These are phyloP conservation scores for Chrysolina haemoptera DNA, from an alignment of 2,888 invertebrate species.

Conservation along the genomic window DNA sequence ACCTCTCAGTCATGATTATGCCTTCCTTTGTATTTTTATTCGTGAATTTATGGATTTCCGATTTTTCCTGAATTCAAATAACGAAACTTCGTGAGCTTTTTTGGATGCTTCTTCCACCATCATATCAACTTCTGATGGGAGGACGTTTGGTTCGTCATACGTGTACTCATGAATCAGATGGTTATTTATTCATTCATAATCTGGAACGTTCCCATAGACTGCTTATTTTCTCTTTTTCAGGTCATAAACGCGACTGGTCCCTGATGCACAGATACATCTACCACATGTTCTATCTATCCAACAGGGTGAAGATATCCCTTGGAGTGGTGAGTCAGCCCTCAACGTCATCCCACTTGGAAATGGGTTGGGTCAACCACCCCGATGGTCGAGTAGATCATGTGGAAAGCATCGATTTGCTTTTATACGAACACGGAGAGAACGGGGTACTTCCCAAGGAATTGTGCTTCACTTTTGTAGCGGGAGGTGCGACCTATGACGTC, in stretches of 20 bases:
- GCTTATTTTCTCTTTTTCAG: slow-evolving; percentile 64
- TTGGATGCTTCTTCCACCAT: no score
- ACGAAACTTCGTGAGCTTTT: no score
- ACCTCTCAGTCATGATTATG: no score
- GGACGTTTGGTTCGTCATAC: no score
- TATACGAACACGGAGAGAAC: slow-evolving; percentile 80
- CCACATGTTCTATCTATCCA: slow-evolving; percentile 82
- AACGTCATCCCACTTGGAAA: slow-evolving; percentile 77
- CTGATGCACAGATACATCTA: slow-evolving; percentile 85
- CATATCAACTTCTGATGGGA: no score
- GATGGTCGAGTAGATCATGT: slow-evolving; percentile 71
- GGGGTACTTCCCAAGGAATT: slow-evolving; percentile 75
- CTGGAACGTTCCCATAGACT: no score
- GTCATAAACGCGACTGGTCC: slow-evolving; percentile 81
- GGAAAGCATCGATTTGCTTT: slow-evolving; percentile 75
- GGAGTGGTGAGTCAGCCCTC: slow-evolving; percentile 85
- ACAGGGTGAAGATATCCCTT: slow-evolving; percentile 79
- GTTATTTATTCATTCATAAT: no score
- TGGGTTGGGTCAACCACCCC: slow-evolving; percentile 75
- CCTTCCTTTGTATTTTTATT: no score
- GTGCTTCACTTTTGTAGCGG: slow-evolving; percentile 77
- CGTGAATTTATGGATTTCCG: no score
- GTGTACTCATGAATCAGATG: no score
- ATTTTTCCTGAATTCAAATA: no score
- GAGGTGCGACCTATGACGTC: slow-evolving; percentile 72